Evolutionary conservation across 2,113 vertebrate genomes (phyloP).

Genomic region (Poicephalus gulielmi): DNA sequence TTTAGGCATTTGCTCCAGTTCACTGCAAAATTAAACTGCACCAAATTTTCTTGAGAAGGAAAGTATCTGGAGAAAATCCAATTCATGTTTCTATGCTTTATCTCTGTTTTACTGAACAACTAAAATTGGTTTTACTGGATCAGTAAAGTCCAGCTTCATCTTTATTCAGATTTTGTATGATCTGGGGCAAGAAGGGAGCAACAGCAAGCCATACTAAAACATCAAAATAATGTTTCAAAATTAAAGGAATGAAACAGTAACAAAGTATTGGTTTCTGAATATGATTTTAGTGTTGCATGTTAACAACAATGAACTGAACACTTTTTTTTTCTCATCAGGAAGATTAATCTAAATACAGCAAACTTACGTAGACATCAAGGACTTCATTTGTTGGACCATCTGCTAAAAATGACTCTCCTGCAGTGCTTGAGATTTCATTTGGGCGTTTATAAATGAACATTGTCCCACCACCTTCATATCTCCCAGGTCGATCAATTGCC

Average conservation of each 20-base stretch:
- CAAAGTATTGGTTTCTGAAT: not conserved
- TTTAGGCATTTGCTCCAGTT: conserved; percentile 20
- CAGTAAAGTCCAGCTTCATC: conserved; percentile 2
- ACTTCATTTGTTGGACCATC: conserved; percentile 95
- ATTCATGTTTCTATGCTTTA: not conserved
- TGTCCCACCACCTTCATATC: conserved; percentile 91
- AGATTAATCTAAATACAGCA: not conserved
- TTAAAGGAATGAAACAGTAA: not conserved
- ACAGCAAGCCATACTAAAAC: not conserved
- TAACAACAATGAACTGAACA: not conserved
- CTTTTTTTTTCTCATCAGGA: not conserved
- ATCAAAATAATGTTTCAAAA: not conserved
- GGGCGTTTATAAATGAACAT: conserved; percentile 95
- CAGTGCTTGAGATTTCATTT: conserved; percentile 94
- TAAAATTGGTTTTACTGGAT: conserved; percentile 38
- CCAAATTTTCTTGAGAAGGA: conserved; percentile 15
- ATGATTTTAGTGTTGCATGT: not conserved
- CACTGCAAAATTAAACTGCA: conserved; percentile 34
- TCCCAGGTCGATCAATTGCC: conserved; percentile 94
- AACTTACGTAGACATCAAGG: conserved; percentile 94
- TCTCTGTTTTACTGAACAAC: conserved; percentile 42
- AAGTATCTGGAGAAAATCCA: conserved; percentile 11
- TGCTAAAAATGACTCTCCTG: conserved; percentile 91
- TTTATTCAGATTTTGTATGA: conserved; percentile 10
- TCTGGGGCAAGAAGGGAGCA: not conserved